These are phyloP conservation scores for Poeciliopsis retropinna DNA, from an alignment of 2,113 vertebrate species.

Conservation along the genomic window DNA sequence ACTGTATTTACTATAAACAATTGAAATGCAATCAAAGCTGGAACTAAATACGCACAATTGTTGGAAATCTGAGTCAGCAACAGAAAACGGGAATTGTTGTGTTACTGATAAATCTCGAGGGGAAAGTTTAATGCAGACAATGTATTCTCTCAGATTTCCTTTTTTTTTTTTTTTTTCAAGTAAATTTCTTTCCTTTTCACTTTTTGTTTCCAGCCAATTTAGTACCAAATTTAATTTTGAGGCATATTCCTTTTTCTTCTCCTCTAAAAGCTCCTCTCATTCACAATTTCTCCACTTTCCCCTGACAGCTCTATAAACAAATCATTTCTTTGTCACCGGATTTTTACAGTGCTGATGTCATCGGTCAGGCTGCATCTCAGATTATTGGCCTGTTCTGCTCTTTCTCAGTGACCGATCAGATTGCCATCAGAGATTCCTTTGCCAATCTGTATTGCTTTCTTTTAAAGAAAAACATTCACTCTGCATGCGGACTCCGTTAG, in stretches of 20 bases:
- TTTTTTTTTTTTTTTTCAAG: constrained; percentile 9
- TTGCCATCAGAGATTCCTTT: constrained; percentile 1
- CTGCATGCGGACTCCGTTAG: not conserved
- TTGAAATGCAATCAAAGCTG: not conserved
- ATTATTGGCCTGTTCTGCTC: not conserved
- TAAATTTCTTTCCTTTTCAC: not conserved
- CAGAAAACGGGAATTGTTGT: not conserved
- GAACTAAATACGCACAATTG: not conserved
- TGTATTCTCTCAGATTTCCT: constrained; percentile 3
- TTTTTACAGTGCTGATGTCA: constrained; percentile 19
- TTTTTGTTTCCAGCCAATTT: constrained; percentile 18
- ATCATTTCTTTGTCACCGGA: not conserved
- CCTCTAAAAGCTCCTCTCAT: constrained; percentile 4
- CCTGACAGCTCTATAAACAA: constrained; percentile 18
- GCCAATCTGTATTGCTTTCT: not conserved
- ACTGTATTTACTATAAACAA: not conserved
- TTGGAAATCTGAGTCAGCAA: not conserved
- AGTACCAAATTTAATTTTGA: constrained; percentile 10
- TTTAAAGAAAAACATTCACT: constrained; percentile 3
- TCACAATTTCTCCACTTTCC: not conserved
- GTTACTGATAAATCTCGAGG: constrained; percentile 9
- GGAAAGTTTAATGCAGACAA: constrained; percentile 4
- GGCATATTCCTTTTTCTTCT: constrained; percentile 5
- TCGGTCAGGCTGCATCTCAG: constrained; percentile 8
- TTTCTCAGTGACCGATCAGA: not conserved